Evolutionary conservation across 2,888 invertebrate species (phyloP), one percentile per base, ranked within the genome.

Genomic region (Mythimna pallens): DNA sequence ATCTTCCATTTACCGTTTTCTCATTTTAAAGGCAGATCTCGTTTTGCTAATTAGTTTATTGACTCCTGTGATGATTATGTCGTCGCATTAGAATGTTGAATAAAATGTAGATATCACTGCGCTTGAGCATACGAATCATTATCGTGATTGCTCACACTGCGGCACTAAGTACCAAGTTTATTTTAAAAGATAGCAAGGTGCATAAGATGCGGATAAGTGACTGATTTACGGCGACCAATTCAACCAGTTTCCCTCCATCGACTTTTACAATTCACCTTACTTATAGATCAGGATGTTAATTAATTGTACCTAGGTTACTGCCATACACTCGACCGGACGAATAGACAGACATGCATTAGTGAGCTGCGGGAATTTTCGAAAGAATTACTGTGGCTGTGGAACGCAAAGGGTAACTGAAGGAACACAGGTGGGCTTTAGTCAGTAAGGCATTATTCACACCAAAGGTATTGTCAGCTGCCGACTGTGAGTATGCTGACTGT

Each of bases 21-120:
- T 17, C 54, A n/a, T 70, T n/a, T 54, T 34, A 14, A n/a, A 34
- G 14, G 20, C 47, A 22, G 55, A 59, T 70, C 64, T 67, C 55
- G 65, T 55, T 70, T 68, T 12, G 47, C 61, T 76, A 68, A 81
- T 80, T 72, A 79, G 81, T 68, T 80, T 76, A 76, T 81, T 79
- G 79, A 81, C 76, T 80, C 64, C 76, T 57, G 12, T 54, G 40
- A 65, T 57, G 55, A 61, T 58, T 40, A 80, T 62, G 54, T 61
- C 22, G 57, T 57, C 64, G 61, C 34, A 67, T 57, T 65, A 67
- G 66, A 71, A 65, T 76, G 66, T 68, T 50, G 43, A 80, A 76
- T 71, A 72, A 76, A 81, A 75, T 57, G 20, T 50, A 61, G 58
- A 61, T 80, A 62, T 74, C 65, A 54, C 66, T 57, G 64, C 40